These are phyloP conservation scores for Prionace glauca DNA, from an alignment of 2,797 vertebrate species.

Conservation along the genomic window DNA sequence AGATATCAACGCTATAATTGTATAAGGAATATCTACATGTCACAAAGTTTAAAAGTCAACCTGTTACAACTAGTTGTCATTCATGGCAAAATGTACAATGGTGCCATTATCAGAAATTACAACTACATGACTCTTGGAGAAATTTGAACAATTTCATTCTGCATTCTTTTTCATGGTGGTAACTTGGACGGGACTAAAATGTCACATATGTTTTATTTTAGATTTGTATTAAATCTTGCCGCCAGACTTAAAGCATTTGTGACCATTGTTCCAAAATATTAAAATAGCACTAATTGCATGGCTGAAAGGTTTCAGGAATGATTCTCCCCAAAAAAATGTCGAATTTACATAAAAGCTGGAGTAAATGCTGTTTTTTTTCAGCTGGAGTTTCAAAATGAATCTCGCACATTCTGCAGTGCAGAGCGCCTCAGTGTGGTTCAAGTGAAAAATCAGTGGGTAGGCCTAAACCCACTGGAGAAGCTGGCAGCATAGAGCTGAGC, in stretches of 20 bases:
- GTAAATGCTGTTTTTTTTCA: too few relatives aligned
- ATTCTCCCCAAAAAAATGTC: too few relatives aligned
- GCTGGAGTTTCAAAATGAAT: too few relatives aligned
- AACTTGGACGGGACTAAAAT: neutral
- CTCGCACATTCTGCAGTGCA: too few relatives aligned
- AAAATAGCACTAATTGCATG: neutral
- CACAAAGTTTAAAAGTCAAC: neutral
- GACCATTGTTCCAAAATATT: neutral
- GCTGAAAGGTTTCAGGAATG: neutral
- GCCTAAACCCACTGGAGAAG: too few relatives aligned
- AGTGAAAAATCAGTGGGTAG: too few relatives aligned
- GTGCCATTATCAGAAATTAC: neutral
- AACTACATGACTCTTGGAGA: neutral
- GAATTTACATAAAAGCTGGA: too few relatives aligned
- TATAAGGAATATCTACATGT: neutral
- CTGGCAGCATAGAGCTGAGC: too few relatives aligned
- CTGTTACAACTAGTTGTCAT: neutral
- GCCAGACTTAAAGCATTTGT: neutral
- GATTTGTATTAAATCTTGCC: neutral
- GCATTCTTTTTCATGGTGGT: neutral
- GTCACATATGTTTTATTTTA: neutral
- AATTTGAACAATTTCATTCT: neutral
- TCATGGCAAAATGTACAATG: neutral
- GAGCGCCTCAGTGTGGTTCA: too few relatives aligned
- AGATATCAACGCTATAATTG: neutral